Evolutionary conservation across 2,888 invertebrate genomes (phyloP).

Genomic region (Holacanthella duospinosa): DNA sequence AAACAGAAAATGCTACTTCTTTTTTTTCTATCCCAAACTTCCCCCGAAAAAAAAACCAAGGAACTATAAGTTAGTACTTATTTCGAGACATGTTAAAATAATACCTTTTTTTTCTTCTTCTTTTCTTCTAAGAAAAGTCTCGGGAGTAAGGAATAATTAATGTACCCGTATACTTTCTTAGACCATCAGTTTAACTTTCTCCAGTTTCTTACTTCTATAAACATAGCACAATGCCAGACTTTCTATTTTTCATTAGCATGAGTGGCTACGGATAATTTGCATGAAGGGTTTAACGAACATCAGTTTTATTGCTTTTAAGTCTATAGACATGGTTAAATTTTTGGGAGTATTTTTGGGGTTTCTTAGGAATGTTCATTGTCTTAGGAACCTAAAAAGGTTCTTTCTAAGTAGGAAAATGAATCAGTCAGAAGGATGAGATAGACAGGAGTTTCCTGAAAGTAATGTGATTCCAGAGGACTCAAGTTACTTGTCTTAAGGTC

Average conservation of each 20-base stretch:
- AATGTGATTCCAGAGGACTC: not conserved
- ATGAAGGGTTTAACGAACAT: constrained; percentile 4
- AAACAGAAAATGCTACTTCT: too few species aligned
- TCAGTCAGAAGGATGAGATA: not conserved
- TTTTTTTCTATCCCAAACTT: too few species aligned
- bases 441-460: too few species aligned
- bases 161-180: not conserved
- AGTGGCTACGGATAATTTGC: constrained; percentile 9
- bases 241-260: constrained; percentile 6
- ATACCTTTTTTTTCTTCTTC: too few species aligned
- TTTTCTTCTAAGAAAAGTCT: not conserved
- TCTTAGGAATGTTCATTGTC: not conserved
- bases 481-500: not conserved
- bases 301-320: not conserved
- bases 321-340: not conserved
- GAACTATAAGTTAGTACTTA: too few species aligned
- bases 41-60: too few species aligned
- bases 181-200: not conserved
- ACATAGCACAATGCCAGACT: not conserved
- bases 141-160: constrained; percentile 3
- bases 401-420: too few species aligned
- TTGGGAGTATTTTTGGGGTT: too few species aligned
- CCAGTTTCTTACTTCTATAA: not conserved
- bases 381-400: too few species aligned
- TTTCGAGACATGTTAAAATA: too few species aligned